Evolutionary conservation across 2,113 vertebrate species (phyloP), one percentile per base, ranked within the genome.

Genomic region (Nothocercus nigrocapillus): DNA sequence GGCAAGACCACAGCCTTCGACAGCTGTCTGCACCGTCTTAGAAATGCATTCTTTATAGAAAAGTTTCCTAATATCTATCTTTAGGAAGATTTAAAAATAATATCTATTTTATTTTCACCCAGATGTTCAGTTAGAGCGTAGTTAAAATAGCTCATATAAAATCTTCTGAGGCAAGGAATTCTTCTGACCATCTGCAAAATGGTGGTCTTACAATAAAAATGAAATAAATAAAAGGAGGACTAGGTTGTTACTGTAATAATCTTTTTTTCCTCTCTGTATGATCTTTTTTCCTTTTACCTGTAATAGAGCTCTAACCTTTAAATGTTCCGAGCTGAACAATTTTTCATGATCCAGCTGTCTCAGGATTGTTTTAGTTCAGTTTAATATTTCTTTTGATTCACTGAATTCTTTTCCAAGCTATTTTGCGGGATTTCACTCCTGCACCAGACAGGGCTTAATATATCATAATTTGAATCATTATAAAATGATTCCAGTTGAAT

Each of bases 231-330:
- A 96, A 97, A 97, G 93, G 89, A 97, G 82, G 95, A 96, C 91
- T 83, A 95, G 78, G 56, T 92, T 96, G 77, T 85, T 84, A 95
- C 87, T 95, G 13, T 97, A 97, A 97, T 96, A 95, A 98, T 97
- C 88, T 97, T 96, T 95, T 94, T 75, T 89, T 30, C 28, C 66
- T 96, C 69, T 79, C 19, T 91, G 63, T 89, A 28, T 92, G 88
- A 92, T 96, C 74, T 91, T 69, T 94, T 69, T 92, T 95, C 93
- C 84, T 95, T 88, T 88, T 86, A 96, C 91, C 94, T 96, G 93
- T 98, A 98, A 98, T 98, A 98, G 98, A 98, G 97, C 98, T 95
- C 97, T 99, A 99, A 98, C 98, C 98, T 99, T 99, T 99, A 98
- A 99, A 98, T 98, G 98, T 97, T 98, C 94, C 18, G 93, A 97